Percentiles rank a stretch among this genome's conserved stretches.
These are phyloP conservation scores for Poecilobothrus nobilitatus DNA, from an alignment of 2,888 invertebrate species.

Conservation along the genomic window DNA sequence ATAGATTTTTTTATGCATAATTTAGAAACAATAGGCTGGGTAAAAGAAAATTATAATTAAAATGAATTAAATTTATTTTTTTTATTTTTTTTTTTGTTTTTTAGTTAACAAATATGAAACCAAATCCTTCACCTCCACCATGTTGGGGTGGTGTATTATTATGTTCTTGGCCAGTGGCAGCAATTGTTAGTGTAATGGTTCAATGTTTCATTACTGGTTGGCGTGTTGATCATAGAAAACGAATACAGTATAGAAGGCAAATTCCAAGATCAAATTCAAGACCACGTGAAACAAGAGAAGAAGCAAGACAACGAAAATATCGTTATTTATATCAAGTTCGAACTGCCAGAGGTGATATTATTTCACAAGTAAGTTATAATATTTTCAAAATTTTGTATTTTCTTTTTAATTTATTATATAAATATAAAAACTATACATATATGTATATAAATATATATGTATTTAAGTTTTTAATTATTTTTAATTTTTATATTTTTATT, in stretches of 20 bases:
- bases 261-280: constrained; percentile 43
- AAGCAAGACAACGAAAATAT: constrained; percentile 74
- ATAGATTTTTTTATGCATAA: constrained; percentile 43
- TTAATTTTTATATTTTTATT: neutral
- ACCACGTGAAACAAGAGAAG: constrained; percentile 67
- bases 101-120: constrained; percentile 37
- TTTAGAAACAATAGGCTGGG: constrained; percentile 41
- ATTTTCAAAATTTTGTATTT: neutral
- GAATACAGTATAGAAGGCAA: constrained; percentile 27
- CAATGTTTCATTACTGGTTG: constrained; percentile 44
- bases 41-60: constrained; percentile 20
- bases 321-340: constrained; percentile 82
- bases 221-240: constrained; percentile 43
- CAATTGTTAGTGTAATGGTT: constrained; percentile 42
- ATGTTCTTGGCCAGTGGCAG: constrained; percentile 41
- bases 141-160: constrained; percentile 43
- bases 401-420: neutral
- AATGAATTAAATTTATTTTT: neutral
- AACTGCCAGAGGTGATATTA: constrained; percentile 81
- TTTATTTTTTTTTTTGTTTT: constrained; percentile 10
- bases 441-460: neutral
- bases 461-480: neutral
- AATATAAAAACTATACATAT: neutral
- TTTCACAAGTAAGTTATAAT: constrained; percentile 60
- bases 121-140: constrained; percentile 42